These are phyloP conservation scores for Ophion slaviceki DNA, from an alignment of 2,888 invertebrate genomes.

Conservation along the genomic window DNA sequence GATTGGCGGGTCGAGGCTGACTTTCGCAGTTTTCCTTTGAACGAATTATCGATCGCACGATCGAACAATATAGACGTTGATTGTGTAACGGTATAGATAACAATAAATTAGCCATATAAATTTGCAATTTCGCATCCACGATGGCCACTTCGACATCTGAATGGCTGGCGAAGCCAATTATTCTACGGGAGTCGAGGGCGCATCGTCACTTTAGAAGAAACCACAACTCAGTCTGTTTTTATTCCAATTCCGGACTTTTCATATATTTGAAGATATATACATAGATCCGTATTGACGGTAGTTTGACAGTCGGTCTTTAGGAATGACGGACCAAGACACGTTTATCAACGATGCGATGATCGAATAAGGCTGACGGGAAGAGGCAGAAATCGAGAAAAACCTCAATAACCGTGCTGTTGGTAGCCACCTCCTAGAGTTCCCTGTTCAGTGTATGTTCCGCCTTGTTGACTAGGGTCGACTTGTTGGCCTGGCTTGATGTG, in stretches of 20 bases:
- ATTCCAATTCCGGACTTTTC: neutral
- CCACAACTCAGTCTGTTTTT: neutral
- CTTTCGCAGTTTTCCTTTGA: neutral
- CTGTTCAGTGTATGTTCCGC: slow-evolving; percentile 31
- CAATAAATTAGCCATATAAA: neutral
- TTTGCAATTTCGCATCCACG: neutral
- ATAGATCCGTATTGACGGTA: neutral
- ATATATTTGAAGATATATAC: slow-evolving; percentile 14
- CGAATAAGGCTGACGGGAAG: neutral
- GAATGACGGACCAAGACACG: neutral
- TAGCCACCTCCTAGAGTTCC: slow-evolving; percentile 32
- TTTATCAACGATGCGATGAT: neutral
- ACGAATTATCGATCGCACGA: neutral
- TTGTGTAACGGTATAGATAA: neutral
- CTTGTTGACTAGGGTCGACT: slow-evolving; percentile 21
- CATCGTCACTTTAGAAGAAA: neutral
- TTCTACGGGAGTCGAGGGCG: neutral
- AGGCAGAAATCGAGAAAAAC: neutral
- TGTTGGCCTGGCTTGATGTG: neutral
- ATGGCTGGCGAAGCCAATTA: neutral
- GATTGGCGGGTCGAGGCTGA: neutral
- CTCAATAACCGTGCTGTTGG: slow-evolving; percentile 43
- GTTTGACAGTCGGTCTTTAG: neutral
- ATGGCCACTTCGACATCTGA: neutral
- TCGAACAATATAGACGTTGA: neutral